Percentiles rank a stretch among this genome's conserved stretches.
These are phyloP conservation scores for Phocoena sinus DNA, from an alignment of 2,113 vertebrate genomes.

Conservation along the genomic window DNA sequence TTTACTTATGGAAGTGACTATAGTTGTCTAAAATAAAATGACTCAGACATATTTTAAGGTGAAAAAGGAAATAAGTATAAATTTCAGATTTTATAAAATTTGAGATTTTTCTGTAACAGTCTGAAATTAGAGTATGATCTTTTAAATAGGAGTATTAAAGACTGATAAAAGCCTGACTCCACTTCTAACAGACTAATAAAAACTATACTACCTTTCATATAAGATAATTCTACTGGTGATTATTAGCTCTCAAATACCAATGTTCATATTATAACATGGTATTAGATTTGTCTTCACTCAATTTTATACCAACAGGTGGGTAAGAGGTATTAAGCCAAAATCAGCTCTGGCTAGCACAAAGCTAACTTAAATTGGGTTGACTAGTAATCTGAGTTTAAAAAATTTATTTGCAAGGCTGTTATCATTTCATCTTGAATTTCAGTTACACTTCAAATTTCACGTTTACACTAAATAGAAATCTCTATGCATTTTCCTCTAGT, in stretches of 20 bases:
- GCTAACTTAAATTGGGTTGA: slow-evolving; percentile 2
- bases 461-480: slow-evolving; percentile 30
- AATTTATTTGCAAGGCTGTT: slow-evolving; percentile 21
- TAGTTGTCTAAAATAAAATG: slow-evolving; percentile 14
- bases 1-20: slow-evolving; percentile 23
- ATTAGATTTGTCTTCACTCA: neutral
- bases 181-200: slow-evolving; percentile 13
- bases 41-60: slow-evolving; percentile 7
- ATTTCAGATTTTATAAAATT: neutral
- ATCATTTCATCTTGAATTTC: neutral
- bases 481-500: neutral
- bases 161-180: neutral
- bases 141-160: neutral
- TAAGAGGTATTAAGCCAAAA: slow-evolving; percentile 1
- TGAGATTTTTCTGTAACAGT: neutral
- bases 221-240: neutral
- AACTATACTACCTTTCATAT: neutral
- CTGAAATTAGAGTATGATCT: slow-evolving; percentile 2
- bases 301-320: slow-evolving; percentile 17
- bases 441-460: slow-evolving; percentile 39
- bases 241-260: neutral
- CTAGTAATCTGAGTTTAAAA: slow-evolving; percentile 29
- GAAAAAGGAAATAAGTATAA: neutral
- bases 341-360: neutral
- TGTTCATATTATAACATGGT: neutral